Percentiles rank a stretch among this genome's conserved stretches.
Evolutionary conservation across 2,797 vertebrate species (phyloP).

Genomic region (Lacerta agilis): DNA sequence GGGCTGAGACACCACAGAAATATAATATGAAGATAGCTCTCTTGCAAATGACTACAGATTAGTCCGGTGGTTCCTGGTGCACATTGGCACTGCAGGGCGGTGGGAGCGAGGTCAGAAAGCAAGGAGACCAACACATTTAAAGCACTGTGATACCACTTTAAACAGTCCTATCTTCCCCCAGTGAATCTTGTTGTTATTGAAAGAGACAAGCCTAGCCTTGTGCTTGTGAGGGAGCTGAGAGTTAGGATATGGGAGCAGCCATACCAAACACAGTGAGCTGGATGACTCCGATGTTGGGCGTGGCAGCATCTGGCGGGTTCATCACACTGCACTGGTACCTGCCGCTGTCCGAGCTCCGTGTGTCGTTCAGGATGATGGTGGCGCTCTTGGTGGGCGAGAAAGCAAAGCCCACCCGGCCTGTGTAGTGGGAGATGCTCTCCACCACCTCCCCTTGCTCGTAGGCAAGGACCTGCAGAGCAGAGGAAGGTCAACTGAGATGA

Average conservation of each 20-base stretch:
- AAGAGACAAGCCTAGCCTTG: neutral
- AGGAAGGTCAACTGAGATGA: neutral
- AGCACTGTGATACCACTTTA: too few relatives aligned
- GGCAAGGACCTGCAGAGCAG: conserved; percentile 79
- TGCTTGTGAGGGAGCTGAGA: neutral
- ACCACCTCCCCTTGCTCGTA: conserved; percentile 85
- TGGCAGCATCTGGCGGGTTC: conserved; percentile 83
- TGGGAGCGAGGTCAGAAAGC: too few relatives aligned
- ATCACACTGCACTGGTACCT: conserved; percentile 86
- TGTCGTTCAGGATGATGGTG: conserved; percentile 83
- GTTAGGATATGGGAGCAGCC: neutral
- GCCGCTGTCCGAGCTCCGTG: conserved; percentile 80
- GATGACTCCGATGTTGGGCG: conserved; percentile 81
- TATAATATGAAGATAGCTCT: too few relatives aligned
- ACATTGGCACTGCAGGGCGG: too few relatives aligned
- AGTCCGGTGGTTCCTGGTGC: too few relatives aligned
- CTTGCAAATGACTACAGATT: too few relatives aligned
- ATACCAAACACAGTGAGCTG: conserved; percentile 81
- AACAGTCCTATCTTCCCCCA: too few relatives aligned
- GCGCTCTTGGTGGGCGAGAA: conserved; percentile 80
- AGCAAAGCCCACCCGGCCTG: conserved; percentile 81
- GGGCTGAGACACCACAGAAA: too few relatives aligned
- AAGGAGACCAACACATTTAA: too few relatives aligned
- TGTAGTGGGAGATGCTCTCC: conserved; percentile 78
- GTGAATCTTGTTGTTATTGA: too few relatives aligned